Conservation (phyloP, 1,140 invertebrate genomes). For the Pseudomyrmex dendroicus region DNA sequence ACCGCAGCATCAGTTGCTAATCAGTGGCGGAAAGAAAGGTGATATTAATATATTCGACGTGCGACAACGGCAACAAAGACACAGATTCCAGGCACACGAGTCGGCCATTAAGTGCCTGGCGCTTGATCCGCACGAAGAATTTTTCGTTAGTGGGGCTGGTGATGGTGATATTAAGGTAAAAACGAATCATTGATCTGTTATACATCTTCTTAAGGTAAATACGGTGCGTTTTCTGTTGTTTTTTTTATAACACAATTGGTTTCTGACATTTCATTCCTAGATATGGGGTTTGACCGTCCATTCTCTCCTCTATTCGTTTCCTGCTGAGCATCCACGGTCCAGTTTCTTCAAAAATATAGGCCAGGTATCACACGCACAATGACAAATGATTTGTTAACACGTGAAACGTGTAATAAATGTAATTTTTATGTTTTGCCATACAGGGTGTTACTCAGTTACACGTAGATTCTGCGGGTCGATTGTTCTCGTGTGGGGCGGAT, state of each 20-base stretch:
- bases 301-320: conserved; percentile 94
- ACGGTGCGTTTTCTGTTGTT: too few relatives aligned
- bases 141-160: conserved; percentile 98
- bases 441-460: conserved; percentile 97
- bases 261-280: conserved; percentile 84
- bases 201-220: too few relatives aligned
- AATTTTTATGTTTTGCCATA: conserved; percentile 20
- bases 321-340: conserved; percentile 96
- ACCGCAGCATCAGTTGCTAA: conserved; percentile 95
- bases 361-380: conserved; percentile 85
- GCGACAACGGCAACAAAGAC: conserved; percentile 93
- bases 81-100: conserved; percentile 97
- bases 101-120: conserved; percentile 97
- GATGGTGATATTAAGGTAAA: conserved; percentile 99
- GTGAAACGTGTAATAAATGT: conserved; percentile 9
- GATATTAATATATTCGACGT: conserved; percentile 98
- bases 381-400: neutral
- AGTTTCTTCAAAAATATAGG: conserved; percentile 98
- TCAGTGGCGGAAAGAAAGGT: conserved; percentile 98
- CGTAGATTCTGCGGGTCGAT: conserved; percentile 92
- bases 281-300: conserved; percentile 96
- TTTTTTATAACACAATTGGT: too few relatives aligned
- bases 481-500: conserved; percentile 99
- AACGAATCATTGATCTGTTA: neutral
- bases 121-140: conserved; percentile 97